Evolutionary conservation across 2,113 vertebrate species (phyloP).

Genomic region (Nestor notabilis): DNA sequence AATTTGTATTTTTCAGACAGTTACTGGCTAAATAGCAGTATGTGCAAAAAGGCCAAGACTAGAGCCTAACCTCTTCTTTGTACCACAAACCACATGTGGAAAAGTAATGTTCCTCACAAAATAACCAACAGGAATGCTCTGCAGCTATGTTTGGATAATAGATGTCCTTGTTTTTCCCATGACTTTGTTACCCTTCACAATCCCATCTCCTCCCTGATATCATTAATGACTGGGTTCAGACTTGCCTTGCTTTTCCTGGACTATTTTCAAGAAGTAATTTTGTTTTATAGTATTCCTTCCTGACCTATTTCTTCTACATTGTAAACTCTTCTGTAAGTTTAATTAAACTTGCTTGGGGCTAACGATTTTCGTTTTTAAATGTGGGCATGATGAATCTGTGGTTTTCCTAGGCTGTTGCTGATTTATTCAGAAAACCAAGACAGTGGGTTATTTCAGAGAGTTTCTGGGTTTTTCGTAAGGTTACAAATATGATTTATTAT

Average conservation of each 20-base stretch:
- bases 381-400: background rate
- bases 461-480: background rate
- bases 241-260: slow-evolving; percentile 53
- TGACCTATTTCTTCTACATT: slow-evolving; percentile 44
- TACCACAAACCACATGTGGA: background rate
- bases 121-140: background rate
- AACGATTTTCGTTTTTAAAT: slow-evolving; percentile 38
- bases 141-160: background rate
- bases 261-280: slow-evolving; percentile 44
- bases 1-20: background rate
- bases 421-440: background rate
- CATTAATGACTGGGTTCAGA: slow-evolving; percentile 39
- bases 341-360: slow-evolving; percentile 36
- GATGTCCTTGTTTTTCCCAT: slow-evolving; percentile 27
- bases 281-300: slow-evolving; percentile 39
- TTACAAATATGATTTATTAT: background rate
- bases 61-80: background rate
- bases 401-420: background rate
- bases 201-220: slow-evolving; percentile 10
- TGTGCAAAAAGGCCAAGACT: background rate
- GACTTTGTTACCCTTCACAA: slow-evolving; percentile 26
- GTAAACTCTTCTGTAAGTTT: slow-evolving; percentile 33
- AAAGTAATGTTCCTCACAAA: background rate
- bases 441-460: background rate
- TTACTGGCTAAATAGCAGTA: background rate